phyloP scores from a whole-genome alignment of 2,888 invertebrate species.

The Athripsodes cinereus region DNA sequence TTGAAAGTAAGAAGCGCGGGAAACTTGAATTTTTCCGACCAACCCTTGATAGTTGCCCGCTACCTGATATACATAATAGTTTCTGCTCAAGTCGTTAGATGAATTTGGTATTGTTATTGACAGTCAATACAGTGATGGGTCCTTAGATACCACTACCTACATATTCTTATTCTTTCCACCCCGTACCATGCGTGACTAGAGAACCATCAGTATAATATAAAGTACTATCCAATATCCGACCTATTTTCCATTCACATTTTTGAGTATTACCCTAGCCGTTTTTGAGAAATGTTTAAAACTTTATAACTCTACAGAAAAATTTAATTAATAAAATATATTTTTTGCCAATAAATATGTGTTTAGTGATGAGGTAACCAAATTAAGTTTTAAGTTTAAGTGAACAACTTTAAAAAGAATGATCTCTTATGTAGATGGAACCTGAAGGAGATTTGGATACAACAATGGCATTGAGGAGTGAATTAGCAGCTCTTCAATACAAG shows the following conservation, averaged over 20 bases:
- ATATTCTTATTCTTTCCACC: constrained; percentile 4
- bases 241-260: constrained; percentile 12
- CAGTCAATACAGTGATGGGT: neutral
- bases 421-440: constrained; percentile 48
- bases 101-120: neutral
- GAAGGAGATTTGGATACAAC: constrained; percentile 59
- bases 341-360: too few relatives aligned
- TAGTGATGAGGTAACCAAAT: too few relatives aligned
- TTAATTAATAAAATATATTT: too few relatives aligned
- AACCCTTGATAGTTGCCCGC: neutral
- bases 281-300: neutral
- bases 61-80: too few relatives aligned
- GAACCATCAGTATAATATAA: too few relatives aligned
- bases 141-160: neutral
- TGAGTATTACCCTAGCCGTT: constrained; percentile 1
- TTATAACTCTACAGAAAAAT: too few relatives aligned
- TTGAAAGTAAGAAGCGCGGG: constrained; percentile 9
- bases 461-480: constrained; percentile 72
- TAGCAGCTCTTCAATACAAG: constrained; percentile 80
- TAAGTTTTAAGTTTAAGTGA: too few relatives aligned
- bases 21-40: neutral
- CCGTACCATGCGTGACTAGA: constrained; percentile 16
- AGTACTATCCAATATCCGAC: constrained; percentile 5
- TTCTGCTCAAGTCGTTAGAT: too few relatives aligned
- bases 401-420: neutral